These are phyloP conservation scores for Embiotoca jacksoni DNA, from an alignment of 2,113 vertebrate genomes.

Conservation along the genomic window DNA sequence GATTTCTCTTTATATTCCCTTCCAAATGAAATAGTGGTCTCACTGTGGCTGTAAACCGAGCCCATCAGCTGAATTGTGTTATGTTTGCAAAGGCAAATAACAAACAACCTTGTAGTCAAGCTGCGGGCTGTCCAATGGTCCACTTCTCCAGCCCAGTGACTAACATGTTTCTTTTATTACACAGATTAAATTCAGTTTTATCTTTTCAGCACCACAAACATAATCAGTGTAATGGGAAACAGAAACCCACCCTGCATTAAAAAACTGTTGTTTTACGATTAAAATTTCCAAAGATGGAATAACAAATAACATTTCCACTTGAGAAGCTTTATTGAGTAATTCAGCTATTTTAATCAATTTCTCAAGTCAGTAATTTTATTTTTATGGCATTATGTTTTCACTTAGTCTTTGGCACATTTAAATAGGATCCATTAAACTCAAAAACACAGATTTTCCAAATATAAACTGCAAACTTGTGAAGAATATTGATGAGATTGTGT, in stretches of 20 bases:
- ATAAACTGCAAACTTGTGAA: conserved; percentile 19
- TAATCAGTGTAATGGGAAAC: conserved; percentile 66
- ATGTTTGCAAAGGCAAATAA: conserved; percentile 72
- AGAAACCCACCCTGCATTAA: conserved; percentile 40
- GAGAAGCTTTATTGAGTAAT: conserved; percentile 26
- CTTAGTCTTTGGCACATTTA: conserved; percentile 38
- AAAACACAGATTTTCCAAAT: conserved; percentile 10
- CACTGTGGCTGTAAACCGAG: conserved; percentile 65
- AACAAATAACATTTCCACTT: conserved; percentile 45
- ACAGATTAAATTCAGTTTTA: conserved; percentile 61
- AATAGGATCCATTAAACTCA: conserved; percentile 16
- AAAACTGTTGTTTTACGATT: conserved; percentile 36
- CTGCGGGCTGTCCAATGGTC: conserved; percentile 42
- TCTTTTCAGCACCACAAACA: conserved; percentile 69
- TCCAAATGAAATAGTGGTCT: conserved; percentile 71
- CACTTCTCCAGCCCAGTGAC: conserved; percentile 43
- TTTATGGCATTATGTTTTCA: conserved; percentile 34
- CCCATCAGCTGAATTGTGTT: conserved; percentile 72
- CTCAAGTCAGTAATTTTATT: conserved; percentile 48
- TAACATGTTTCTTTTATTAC: conserved; percentile 69
- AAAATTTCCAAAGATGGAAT: conserved; percentile 33
- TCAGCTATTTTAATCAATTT: conserved; percentile 46
- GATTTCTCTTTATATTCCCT: conserved; percentile 57
- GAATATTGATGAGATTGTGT: conserved; percentile 8
- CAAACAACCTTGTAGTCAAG: conserved; percentile 67